A percentile compares a stretch with the other conserved stretches of the same genome.
Conservation (phyloP, 1,140 invertebrate genomes). For the Sarcophaga bullata region DNA sequence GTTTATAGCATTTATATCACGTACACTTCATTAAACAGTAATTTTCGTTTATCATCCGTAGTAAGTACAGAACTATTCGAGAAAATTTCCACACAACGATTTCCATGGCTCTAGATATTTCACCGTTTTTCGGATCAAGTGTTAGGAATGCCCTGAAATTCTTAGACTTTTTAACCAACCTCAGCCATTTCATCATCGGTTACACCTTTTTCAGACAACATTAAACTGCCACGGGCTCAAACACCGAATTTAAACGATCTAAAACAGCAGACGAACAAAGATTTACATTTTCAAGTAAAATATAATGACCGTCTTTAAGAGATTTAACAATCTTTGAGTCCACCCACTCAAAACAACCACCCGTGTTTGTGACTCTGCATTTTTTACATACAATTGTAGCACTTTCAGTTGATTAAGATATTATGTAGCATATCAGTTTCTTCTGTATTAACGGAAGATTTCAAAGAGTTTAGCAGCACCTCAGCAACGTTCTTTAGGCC, state of each 20-base stretch:
- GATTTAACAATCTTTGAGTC: constrained; percentile 90
- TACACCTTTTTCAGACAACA: constrained; percentile 91
- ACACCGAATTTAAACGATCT: constrained; percentile 93
- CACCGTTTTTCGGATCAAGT: constrained; percentile 93
- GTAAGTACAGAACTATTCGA: constrained; percentile 68
- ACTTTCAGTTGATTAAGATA: constrained; percentile 43
- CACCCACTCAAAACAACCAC: constrained; percentile 97
- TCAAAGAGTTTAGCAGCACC: constrained; percentile 34
- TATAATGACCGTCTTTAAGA: constrained; percentile 60
- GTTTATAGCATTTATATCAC: constrained; percentile 61
- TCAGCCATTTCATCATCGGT: constrained; percentile 76
- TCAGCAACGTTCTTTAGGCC: constrained; percentile 49
- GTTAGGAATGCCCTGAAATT: constrained; percentile 95
- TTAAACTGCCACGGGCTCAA: constrained; percentile 92
- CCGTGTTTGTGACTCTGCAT: constrained; percentile 73
- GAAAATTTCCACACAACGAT: constrained; percentile 94
- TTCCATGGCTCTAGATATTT: constrained; percentile 98
- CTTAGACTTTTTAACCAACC: constrained; percentile 83
- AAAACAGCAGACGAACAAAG: constrained; percentile 95
- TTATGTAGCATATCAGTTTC: not conserved
- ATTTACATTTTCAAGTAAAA: constrained; percentile 92
- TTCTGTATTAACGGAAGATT: not conserved
- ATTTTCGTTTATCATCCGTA: constrained; percentile 69
- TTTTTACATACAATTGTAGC: constrained; percentile 53
- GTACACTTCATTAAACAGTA: constrained; percentile 69